phyloP scores from a whole-genome alignment of 2,797 vertebrate species.

The Thaleichthys pacificus region DNA sequence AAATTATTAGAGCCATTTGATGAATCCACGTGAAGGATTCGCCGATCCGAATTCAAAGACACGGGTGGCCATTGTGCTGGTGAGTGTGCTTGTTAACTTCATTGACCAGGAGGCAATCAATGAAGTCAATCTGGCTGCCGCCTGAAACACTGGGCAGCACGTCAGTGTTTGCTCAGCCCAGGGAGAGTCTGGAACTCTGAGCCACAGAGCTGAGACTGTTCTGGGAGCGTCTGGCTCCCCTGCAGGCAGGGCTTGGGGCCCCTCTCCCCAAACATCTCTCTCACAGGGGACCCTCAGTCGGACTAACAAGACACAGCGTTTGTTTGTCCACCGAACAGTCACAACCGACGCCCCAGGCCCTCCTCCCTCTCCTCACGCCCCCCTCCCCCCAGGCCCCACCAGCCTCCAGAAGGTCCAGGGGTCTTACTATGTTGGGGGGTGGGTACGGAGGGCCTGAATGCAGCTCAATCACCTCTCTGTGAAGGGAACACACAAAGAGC shows the following conservation, averaged over 20 bases:
- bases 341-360: conserved; percentile 47
- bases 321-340: conserved; percentile 70
- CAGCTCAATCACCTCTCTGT: conserved; percentile 72
- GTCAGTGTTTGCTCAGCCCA: conserved; percentile 62
- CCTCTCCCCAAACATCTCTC: conserved; percentile 49
- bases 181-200: conserved; percentile 48
- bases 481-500: conserved; percentile 63
- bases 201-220: conserved; percentile 68
- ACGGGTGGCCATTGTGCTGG: conserved; percentile 28
- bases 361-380: too few species aligned
- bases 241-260: conserved; percentile 54
- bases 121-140: conserved; percentile 35
- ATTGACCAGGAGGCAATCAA: conserved; percentile 39
- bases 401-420: conserved; percentile 28
- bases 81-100: conserved; percentile 31
- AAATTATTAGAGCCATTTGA: background rate
- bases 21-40: conserved; percentile 22
- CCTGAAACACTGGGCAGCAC: conserved; percentile 57
- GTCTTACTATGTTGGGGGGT: conserved; percentile 38
- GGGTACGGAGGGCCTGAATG: conserved; percentile 61
- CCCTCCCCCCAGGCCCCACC: conserved; percentile 41
- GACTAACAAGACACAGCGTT: conserved; percentile 69
- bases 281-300: conserved; percentile 62
- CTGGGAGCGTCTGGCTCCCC: conserved; percentile 40
- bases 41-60: conserved; percentile 29